Evolutionary conservation across 53 echinoderm and acorn worm species (phyloP).

Genomic region (Paelopatides confundens): DNA sequence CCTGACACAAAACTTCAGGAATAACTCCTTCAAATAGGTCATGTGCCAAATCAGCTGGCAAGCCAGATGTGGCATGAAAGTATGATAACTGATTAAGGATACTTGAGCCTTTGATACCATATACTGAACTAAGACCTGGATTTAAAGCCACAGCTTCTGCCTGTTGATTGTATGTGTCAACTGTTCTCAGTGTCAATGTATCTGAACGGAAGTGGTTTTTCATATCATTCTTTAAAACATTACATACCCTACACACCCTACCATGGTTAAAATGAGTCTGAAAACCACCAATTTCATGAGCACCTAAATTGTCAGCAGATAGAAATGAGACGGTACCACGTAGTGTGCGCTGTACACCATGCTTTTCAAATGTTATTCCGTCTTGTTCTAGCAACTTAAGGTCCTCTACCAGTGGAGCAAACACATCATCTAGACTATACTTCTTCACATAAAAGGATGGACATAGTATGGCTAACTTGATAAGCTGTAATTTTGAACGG

Average conservation of each 20-base stretch:
- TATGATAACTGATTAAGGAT: slow-evolving; percentile 29
- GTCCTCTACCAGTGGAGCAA: slow-evolving; percentile 1
- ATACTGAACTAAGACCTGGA: background rate
- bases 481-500: background rate
- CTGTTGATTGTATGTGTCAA: background rate
- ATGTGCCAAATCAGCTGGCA: slow-evolving; percentile 47
- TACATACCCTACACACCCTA: background rate
- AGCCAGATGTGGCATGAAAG: slow-evolving; percentile 42
- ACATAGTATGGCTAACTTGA: slow-evolving; percentile 15
- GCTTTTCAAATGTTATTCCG: background rate
- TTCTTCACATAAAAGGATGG: background rate
- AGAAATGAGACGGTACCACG: slow-evolving; percentile 18
- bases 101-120: background rate
- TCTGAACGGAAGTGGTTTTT: slow-evolving; percentile 13
- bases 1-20: background rate
- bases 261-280: slow-evolving; percentile 12
- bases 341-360: slow-evolving; percentile 3
- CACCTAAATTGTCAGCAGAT: slow-evolving; percentile 21
- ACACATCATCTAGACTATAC: slow-evolving; percentile 2
- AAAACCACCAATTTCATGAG: slow-evolving; percentile 23
- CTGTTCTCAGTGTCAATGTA: slow-evolving; percentile 11
- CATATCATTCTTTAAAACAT: background rate
- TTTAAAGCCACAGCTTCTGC: background rate
- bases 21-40: slow-evolving; percentile 14
- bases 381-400: slow-evolving; percentile 10